These are phyloP conservation scores for Fabriciana adippe DNA, from an alignment of 2,888 invertebrate genomes.

Conservation along the genomic window DNA sequence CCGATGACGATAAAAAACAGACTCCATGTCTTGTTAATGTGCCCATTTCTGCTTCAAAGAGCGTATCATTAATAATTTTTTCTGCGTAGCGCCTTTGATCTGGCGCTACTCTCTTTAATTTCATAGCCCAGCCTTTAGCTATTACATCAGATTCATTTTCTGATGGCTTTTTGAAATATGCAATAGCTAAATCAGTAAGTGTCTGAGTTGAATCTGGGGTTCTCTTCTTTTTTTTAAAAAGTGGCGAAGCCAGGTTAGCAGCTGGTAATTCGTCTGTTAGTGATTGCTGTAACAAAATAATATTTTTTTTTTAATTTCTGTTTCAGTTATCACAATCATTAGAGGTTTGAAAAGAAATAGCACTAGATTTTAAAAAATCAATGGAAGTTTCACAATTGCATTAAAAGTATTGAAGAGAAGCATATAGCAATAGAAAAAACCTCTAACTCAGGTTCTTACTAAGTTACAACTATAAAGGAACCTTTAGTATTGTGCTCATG, in stretches of 20 bases:
- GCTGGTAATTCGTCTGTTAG: slow-evolving; percentile 1
- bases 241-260: not conserved
- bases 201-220: not conserved
- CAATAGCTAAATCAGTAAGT: slow-evolving; percentile 2
- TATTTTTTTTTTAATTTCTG: not conserved
- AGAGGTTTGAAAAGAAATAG: not conserved
- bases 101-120: slow-evolving; percentile 34
- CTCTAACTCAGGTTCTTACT: slow-evolving; percentile 28
- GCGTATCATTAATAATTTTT: slow-evolving; percentile 36
- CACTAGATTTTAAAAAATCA: not conserved
- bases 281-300: slow-evolving; percentile 7
- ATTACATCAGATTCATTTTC: slow-evolving; percentile 32
- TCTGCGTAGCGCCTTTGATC: slow-evolving; percentile 38
- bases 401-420: slow-evolving; percentile 10
- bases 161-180: slow-evolving; percentile 14
- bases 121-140: slow-evolving; percentile 37
- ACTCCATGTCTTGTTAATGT: slow-evolving; percentile 29
- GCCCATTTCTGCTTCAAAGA: slow-evolving; percentile 37
- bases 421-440: slow-evolving; percentile 25
- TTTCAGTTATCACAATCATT: not conserved
- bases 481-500: slow-evolving; percentile 36
- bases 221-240: slow-evolving; percentile 2
- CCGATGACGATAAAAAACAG: not conserved
- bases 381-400: slow-evolving; percentile 17
- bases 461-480: slow-evolving; percentile 36